Conservation (phyloP, 2,113 vertebrate genomes). For the Alligator sinensis region DNA sequence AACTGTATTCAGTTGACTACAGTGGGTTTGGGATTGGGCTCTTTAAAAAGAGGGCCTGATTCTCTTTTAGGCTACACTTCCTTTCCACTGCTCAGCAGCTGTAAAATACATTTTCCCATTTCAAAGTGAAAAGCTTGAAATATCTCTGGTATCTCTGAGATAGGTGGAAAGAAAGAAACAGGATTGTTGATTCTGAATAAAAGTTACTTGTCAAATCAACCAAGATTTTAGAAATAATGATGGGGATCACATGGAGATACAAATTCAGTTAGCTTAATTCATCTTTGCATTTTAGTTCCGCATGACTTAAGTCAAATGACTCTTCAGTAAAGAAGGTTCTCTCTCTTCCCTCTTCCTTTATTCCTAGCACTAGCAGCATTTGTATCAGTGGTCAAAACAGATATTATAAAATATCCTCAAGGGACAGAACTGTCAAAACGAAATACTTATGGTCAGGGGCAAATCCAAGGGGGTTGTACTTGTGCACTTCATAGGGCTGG, state of each 20-base stretch:
- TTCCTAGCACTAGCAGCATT: not conserved
- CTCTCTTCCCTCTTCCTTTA: not conserved
- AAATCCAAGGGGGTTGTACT: no score
- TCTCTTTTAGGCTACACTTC: not conserved
- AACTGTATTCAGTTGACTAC: not conserved
- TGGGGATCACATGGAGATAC: slow-evolving; percentile 61
- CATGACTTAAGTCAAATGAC: slow-evolving; percentile 63
- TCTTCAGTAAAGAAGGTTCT: slow-evolving; percentile 65
- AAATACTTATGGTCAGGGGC: no score
- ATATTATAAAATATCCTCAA: not conserved
- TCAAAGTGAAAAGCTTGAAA: slow-evolving; percentile 24
- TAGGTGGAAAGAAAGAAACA: slow-evolving; percentile 43
- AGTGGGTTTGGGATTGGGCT: not conserved
- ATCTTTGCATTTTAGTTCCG: slow-evolving; percentile 41
- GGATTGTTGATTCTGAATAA: slow-evolving; percentile 51
- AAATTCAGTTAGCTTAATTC: slow-evolving; percentile 62
- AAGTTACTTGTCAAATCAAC: slow-evolving; percentile 77
- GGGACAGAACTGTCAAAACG: not conserved
- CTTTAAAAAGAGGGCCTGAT: not conserved
- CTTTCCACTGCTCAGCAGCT: not conserved
- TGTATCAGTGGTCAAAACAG: not conserved
- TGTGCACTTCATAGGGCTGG: no score
- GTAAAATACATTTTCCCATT: slow-evolving; percentile 20
- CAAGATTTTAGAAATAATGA: slow-evolving; percentile 69
- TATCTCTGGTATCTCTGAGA: slow-evolving; percentile 22